Evolutionary conservation across 2,888 invertebrate species (phyloP).

Genomic region (Agriopis leucophaearia): DNA sequence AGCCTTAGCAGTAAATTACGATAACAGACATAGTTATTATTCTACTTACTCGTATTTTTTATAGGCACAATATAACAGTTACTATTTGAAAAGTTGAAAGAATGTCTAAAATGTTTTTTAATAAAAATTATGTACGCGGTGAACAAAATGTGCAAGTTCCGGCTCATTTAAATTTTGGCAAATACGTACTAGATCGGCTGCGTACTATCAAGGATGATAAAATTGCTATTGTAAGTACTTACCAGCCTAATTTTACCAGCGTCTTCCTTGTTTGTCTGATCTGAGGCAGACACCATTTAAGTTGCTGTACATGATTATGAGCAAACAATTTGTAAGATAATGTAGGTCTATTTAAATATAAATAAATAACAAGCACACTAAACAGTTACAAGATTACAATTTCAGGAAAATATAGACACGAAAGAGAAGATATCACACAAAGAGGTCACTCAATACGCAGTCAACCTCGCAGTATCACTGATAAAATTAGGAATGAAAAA

Average conservation of each 20-base stretch:
- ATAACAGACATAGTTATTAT: too few relatives aligned
- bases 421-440: constrained; percentile 81
- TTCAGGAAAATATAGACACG: constrained; percentile 84
- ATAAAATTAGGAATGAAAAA: constrained; percentile 75
- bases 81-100: not conserved
- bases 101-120: constrained; percentile 53
- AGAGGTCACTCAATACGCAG: constrained; percentile 82
- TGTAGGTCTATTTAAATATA: too few relatives aligned
- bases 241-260: too few relatives aligned
- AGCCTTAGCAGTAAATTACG: too few relatives aligned
- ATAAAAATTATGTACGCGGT: constrained; percentile 61
- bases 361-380: too few relatives aligned
- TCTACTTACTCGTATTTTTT: too few relatives aligned
- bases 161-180: constrained; percentile 72
- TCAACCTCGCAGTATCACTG: constrained; percentile 82
- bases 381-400: constrained; percentile 4
- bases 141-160: constrained; percentile 65
- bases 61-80: too few relatives aligned
- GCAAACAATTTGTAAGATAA: too few relatives aligned
- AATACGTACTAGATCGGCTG: constrained; percentile 66
- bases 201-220: constrained; percentile 50
- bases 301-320: too few relatives aligned
- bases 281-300: too few relatives aligned
- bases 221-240: constrained; percentile 66
- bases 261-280: too few relatives aligned